Base-by-base conservation (phyloP, 53 echinoderm and acorn worm genomes). In the Holothuria leucospilota region DNA sequence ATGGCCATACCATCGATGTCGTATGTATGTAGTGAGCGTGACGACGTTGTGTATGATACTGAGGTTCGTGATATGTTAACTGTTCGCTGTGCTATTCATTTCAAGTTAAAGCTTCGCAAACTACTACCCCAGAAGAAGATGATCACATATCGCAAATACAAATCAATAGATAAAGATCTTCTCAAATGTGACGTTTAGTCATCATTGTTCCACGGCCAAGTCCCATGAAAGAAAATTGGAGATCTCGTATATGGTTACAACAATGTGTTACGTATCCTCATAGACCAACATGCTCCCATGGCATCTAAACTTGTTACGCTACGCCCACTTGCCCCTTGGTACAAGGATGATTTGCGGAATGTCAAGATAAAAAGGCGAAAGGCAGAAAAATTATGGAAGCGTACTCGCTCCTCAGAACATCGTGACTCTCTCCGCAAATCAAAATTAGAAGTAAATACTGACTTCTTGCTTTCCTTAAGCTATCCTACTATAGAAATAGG, bases 361-460 rank as follows among this genome's bases (percentile, higher is more conserved):
- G 63, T 13, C 63, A 63, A 63, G 63, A 63, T 63, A 21, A 63
- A 63, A 63, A 21, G 63, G 63, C 21, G 63, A 11, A 63, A 63
- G 12, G 63, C 63, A 4, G 63, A 63, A 13, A 63, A 25, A 13
- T 21, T 63, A 25, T 63, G 63, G 63, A 63, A 63, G 12, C 63
- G 63, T 7, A 23, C 63, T 21, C 63, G 63, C 21, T 63, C 63
- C 5, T 13, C 12, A 6, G 63, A 63, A 13, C 63, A 63, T 13
- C 63, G 21, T 63, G 6, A 63, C 26, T 13, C 12, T 5, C 63
- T 63, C 12, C 5, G 12, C 5, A 63, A 25, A 63, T 6, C 12
- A 23, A 63, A 63, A 63, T 7, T 63, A 63, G 63, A 63, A 11
- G 63, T 63, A 5, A 63, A 63, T 11, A 13, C n/a, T n/a, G 12